Base-by-base conservation (phyloP, 2,797 vertebrate species). In the Falco novaeseelandiae region DNA sequence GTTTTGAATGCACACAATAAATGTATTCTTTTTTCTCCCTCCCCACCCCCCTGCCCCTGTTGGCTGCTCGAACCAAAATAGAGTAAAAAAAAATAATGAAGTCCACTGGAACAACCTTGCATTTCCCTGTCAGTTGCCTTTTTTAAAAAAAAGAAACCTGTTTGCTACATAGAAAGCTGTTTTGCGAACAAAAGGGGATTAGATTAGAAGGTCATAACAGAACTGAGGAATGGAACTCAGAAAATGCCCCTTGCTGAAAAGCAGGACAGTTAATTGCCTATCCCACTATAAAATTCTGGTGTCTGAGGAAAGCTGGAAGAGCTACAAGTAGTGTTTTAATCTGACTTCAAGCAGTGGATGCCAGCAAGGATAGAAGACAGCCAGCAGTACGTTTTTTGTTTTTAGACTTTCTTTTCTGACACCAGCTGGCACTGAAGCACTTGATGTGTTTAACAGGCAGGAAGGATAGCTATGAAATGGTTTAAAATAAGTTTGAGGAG, bases 361-460 rank as follows among this genome's bases (percentile, higher is more conserved):
- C 95, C 95, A 95, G 93, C 49, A 96, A 93, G 74, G 89, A 66
- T 83, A 94, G 91, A 92, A 93, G 91, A 74, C 84, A 95, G 94
- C 94, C 94, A 95, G 95, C 78, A 97, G 89, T 94, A 91, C 40
- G 61, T 15, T 85, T 96, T 95, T 94, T 95, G 96, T 87, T 96
- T 96, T 97, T 93, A 93, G 95, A 90, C 59, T 96, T 96, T 94
- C 89, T 95, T 92, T 96, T 92, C 92, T 97, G 94, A 95, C 94
- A 97, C 94, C 96, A 97, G 96, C 95, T 96, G 96, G 96, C 94
- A 93, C 78, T 93, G 94, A 96, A 97, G 93, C 89, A 94, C 95
- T 97, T 96, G 94, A 96, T 96, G 65, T 92, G 74, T 95, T 96
- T 96, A 95, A 95, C 96, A 96, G 96, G 87, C 95, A 96, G 96